Base-by-base conservation (phyloP, 2,797 vertebrate species). In the Acanthiza pusilla region DNA sequence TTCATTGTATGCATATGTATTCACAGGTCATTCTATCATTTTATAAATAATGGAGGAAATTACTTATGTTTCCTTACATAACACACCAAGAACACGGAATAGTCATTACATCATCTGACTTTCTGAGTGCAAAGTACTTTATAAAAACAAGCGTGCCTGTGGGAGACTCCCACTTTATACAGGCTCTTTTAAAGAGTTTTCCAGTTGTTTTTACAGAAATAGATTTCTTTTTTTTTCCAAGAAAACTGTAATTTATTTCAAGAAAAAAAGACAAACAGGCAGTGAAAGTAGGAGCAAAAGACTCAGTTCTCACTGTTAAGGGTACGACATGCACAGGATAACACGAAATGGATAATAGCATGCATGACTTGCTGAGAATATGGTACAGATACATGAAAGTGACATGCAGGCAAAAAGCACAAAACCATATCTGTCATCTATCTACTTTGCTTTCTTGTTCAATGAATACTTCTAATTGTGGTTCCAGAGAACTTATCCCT, bases 31-130 rank as follows among this genome's bases (percentile, higher is more conserved):
- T 89, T 93, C 71, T 89, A 42, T 66, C 4, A 55, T 89, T 93
- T 92, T 83, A 60, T 75, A 77, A 94, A 93, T 86, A 74, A 89
- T 29, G 11, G 50, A 91, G 63, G 67, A 93, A 95, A 91, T 91
- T 1, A 87, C 71, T 77, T 85, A 81, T 61, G 22, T 91, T 94
- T 95, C 71, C 34, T 45, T 81, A 71, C 53, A 60, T 60, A 91
- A 79, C n/a, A 77, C 55, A 73, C 22, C 23, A 62, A 76, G 63
- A 93, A 70, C 58, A 72, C 57, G 51, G 58, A 81, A 84, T 65
- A 74, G 21, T 81, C 80, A 90, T 96, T 92, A 78, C 83, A 66
- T 92, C 77, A 87, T 76, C 71, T 38, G 30, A 60, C 26, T 92
- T 93, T 83, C 51, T 68, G 70, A 90, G 54, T 50, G 76, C 29